Evolutionary conservation across 2,113 vertebrate genomes (phyloP).

Genomic region (Miniopterus natalensis): DNA sequence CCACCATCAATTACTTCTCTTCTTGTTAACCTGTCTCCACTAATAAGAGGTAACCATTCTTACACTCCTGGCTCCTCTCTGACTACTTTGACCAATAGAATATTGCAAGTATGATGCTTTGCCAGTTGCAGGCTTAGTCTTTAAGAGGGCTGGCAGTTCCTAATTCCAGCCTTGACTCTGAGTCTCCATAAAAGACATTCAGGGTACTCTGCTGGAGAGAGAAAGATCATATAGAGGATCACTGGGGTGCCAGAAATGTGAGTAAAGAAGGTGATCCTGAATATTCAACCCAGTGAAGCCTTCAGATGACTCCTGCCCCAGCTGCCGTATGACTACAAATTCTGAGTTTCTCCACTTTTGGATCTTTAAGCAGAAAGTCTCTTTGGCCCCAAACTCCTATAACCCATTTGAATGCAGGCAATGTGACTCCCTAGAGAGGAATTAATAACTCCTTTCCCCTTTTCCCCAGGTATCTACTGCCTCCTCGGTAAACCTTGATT

Average conservation of each 20-base stretch:
- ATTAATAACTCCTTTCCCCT: background rate
- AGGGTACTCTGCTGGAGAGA: background rate
- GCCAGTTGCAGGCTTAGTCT: background rate
- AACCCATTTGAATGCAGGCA: background rate
- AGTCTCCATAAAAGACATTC: background rate
- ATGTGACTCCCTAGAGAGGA: background rate
- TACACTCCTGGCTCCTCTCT: background rate
- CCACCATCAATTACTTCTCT: background rate
- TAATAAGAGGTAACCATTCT: background rate
- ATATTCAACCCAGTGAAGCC: background rate
- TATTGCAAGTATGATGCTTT: background rate
- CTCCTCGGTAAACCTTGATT: constrained; percentile 3
- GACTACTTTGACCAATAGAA: background rate
- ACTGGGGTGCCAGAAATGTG: background rate
- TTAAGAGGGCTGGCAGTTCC: background rate
- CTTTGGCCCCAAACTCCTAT: constrained; percentile 14
- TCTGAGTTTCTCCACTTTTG: constrained; percentile 5
- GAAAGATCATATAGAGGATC: background rate
- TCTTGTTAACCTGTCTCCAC: background rate
- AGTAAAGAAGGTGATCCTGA: constrained; percentile 45
- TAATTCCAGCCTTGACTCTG: background rate
- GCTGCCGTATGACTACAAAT: background rate
- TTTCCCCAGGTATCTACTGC: background rate
- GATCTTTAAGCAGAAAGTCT: constrained; percentile 52
- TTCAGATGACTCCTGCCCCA: background rate